Percentiles rank a stretch among this genome's conserved stretches.
phyloP scores from a whole-genome alignment of 2,797 vertebrate species.

The Champsocephalus gunnari region DNA sequence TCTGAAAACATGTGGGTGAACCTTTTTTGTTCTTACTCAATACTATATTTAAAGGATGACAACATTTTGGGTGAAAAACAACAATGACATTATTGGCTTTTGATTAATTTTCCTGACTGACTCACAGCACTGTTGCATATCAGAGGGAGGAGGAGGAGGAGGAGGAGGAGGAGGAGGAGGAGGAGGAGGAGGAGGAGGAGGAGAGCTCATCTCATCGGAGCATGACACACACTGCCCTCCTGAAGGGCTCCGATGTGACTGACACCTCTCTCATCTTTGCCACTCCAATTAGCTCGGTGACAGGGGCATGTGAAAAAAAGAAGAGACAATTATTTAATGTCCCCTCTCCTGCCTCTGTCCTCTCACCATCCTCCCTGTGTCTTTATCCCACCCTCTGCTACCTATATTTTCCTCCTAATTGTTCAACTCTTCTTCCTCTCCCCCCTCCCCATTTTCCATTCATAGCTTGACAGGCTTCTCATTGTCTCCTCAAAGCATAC shows the following conservation, averaged over 20 bases:
- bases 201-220: slow-evolving; percentile 32
- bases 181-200: neutral
- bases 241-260: slow-evolving; percentile 61
- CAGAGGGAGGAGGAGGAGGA: slow-evolving; percentile 6
- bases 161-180: neutral
- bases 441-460: no score
- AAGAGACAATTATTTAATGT: slow-evolving; percentile 73
- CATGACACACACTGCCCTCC: slow-evolving; percentile 52
- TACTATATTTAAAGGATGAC: slow-evolving; percentile 34
- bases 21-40: slow-evolving; percentile 5
- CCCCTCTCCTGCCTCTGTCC: slow-evolving; percentile 25
- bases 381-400: slow-evolving; percentile 36
- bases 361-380: slow-evolving; percentile 43
- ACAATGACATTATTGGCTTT: neutral
- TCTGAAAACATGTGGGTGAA: slow-evolving; percentile 37
- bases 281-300: slow-evolving; percentile 79
- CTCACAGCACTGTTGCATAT: slow-evolving; percentile 31
- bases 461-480: slow-evolving; percentile 16
- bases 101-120: slow-evolving; percentile 19
- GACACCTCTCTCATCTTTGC: slow-evolving; percentile 67
- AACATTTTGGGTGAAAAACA: slow-evolving; percentile 3
- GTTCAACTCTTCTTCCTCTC: slow-evolving; percentile 9
- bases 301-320: slow-evolving; percentile 66
- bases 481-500: slow-evolving; percentile 15
- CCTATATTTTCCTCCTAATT: slow-evolving; percentile 45